Base-by-base conservation (phyloP, 2,797 vertebrate genomes). In the Epinephelus awoara region DNA sequence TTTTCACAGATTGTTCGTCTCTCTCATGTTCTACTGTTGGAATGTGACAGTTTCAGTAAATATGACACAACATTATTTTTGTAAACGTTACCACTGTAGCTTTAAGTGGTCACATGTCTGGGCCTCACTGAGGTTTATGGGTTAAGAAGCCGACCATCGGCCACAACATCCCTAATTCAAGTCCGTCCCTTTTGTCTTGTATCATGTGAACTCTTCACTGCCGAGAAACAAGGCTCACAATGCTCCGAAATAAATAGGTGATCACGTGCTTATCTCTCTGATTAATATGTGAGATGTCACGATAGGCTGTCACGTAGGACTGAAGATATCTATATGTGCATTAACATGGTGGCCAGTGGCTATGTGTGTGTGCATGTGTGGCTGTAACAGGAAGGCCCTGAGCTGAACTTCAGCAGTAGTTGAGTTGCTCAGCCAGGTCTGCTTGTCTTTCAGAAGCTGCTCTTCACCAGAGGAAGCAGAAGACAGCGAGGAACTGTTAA, bases 381-480 rank as follows among this genome's bases (percentile, higher is more conserved):
- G 27, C 50, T 68, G 14, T 5, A 34, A 51, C 68, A 61, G 64
- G 49, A 58, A 67, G 19, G 19, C 18, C 23, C 10, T 46, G 25
- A 19, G 23, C 12, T 64, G 21, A 59, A 49, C 4, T 54, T 73
- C n/a, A 63, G 11, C 63, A 42, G 67, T 25, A 50, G 17, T 29
- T 52, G 3, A 59, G 40, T 42, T 58, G 3, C 73, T 76, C 56
- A 71, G 27, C 27, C 6, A n/a, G 21, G 9, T 54, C 13, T 76
- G 18, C 76, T 67, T 79, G 67, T 68, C 18, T 90, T 91, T 70
- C 77, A 97, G 96, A 92, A 95, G 86, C 80, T 96, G 95, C 86
- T 95, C 92, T 70, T 81, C 91, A 50, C 95, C 96, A 70, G 94
- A 97, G 86, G 95, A 97, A 82, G 87, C 90, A 65, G 96, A 96